Evolutionary conservation across 2,888 invertebrate species (phyloP).

Genomic region (Callinectes sapidus): DNA sequence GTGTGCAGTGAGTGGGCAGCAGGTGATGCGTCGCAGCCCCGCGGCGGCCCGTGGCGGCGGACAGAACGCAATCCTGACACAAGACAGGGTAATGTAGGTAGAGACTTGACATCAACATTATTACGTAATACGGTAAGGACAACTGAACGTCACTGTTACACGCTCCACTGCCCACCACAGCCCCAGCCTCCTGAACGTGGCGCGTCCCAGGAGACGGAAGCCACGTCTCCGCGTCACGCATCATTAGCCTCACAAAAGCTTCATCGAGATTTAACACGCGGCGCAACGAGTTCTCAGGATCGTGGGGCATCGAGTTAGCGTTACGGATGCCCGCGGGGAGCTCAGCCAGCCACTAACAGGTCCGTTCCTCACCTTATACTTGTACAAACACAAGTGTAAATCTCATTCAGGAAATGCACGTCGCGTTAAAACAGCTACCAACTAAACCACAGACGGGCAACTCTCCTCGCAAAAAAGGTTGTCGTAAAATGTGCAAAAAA

Average conservation of each 20-base stretch:
- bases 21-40: background rate
- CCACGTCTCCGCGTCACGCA: background rate
- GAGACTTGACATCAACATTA: background rate
- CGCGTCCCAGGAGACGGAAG: background rate
- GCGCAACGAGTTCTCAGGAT: background rate
- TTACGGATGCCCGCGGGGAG: background rate
- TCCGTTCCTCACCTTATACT: background rate
- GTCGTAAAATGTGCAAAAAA: background rate
- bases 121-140: background rate
- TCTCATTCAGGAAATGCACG: conserved; percentile 26
- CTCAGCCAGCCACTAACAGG: background rate
- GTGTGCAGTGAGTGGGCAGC: background rate
- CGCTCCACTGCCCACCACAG: background rate
- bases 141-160: conserved; percentile 8
- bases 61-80: background rate
- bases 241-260: conserved; percentile 19
- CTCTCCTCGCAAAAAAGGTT: background rate
- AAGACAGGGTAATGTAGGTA: background rate
- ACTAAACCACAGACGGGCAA: background rate
- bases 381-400: conserved; percentile 4
- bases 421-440: background rate
- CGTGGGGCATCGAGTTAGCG: conserved; percentile 7
- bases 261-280: background rate
- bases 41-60: background rate
- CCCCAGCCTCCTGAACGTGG: background rate